Conservation (phyloP, 2,888 invertebrate species). For the Drosophila quinaria region DNA sequence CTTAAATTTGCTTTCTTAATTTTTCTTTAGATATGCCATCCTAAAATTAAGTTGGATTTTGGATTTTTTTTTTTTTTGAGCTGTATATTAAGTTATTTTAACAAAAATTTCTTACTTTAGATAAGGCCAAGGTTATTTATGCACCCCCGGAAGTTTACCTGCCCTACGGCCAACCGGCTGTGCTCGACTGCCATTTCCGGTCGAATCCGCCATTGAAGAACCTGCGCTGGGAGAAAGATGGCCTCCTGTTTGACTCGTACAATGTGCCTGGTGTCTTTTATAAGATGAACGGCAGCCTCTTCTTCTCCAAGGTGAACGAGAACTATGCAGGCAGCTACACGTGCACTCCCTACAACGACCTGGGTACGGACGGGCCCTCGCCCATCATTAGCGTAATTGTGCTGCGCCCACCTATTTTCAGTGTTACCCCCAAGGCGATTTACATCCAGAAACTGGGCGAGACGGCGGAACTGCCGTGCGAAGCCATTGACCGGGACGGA, state of each 20-base stretch:
- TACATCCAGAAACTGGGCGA: conserved; percentile 94
- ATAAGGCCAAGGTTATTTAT: conserved; percentile 95
- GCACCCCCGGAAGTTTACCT: conserved; percentile 94
- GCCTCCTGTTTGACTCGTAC: conserved; percentile 95
- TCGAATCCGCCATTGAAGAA: conserved; percentile 96
- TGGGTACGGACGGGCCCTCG: conserved; percentile 94
- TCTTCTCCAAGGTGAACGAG: conserved; percentile 93
- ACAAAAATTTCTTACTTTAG: conserved; percentile 86
- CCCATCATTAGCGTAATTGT: conserved; percentile 93
- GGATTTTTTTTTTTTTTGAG: no score
- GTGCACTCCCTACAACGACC: conserved; percentile 95
- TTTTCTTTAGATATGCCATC: no score
- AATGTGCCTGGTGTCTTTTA: conserved; percentile 95
- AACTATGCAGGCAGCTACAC: conserved; percentile 95
- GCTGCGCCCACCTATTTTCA: conserved; percentile 94
- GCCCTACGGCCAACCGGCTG: conserved; percentile 92
- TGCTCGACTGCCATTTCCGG: conserved; percentile 95
- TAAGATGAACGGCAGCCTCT: conserved; percentile 93
- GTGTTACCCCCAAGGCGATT: conserved; percentile 91
- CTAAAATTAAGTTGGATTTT: no score
- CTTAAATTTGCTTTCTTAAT: no score
- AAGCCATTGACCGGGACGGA: conserved; percentile 90
- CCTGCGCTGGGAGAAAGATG: conserved; percentile 97
- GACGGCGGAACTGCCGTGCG: conserved; percentile 93
- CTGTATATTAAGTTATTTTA: no score